Evolutionary conservation across 2,888 invertebrate genomes (phyloP).

Genomic region (Lasius platythorax): DNA sequence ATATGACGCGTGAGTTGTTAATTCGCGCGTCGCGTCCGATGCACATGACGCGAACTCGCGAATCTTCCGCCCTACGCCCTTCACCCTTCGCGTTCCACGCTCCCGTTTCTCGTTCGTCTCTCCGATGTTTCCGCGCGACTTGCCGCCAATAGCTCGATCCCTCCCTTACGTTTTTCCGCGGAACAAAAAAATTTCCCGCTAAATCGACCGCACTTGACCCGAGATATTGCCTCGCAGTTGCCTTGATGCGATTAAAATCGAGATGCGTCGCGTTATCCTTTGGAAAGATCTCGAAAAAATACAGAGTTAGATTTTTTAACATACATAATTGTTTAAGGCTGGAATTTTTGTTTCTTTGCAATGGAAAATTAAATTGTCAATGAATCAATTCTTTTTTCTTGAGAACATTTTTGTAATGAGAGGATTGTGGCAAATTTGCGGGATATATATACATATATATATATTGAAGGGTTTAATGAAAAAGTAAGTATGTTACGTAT

Average conservation of each 20-base stretch:
- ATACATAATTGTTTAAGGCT: neutral
- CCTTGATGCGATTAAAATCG: slow-evolving; percentile 57
- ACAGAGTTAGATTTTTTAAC: neutral
- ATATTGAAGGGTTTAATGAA: neutral
- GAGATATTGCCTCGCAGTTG: slow-evolving; percentile 57
- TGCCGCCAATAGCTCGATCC: slow-evolving; percentile 69
- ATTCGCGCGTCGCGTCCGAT: slow-evolving; percentile 80
- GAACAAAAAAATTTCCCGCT: slow-evolving; percentile 67
- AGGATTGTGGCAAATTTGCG: neutral
- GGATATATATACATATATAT: neutral
- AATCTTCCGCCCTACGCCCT: slow-evolving; percentile 36
- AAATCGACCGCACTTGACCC: slow-evolving; percentile 71
- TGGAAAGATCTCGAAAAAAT: neutral
- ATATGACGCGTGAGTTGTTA: slow-evolving; percentile 84
- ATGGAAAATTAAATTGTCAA: neutral
- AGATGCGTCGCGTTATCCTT: slow-evolving; percentile 19
- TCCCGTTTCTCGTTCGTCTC: slow-evolving; percentile 62
- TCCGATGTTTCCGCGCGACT: slow-evolving; percentile 76
- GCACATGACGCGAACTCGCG: slow-evolving; percentile 76
- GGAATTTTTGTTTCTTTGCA: neutral
- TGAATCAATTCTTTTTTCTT: neutral
- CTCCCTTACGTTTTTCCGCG: slow-evolving; percentile 50
- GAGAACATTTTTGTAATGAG: neutral
- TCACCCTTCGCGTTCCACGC: slow-evolving; percentile 7
- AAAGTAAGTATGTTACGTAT: slow-evolving; percentile 17